Evolutionary conservation across 2,113 vertebrate genomes (phyloP).

Genomic region (Fukomys damarensis): DNA sequence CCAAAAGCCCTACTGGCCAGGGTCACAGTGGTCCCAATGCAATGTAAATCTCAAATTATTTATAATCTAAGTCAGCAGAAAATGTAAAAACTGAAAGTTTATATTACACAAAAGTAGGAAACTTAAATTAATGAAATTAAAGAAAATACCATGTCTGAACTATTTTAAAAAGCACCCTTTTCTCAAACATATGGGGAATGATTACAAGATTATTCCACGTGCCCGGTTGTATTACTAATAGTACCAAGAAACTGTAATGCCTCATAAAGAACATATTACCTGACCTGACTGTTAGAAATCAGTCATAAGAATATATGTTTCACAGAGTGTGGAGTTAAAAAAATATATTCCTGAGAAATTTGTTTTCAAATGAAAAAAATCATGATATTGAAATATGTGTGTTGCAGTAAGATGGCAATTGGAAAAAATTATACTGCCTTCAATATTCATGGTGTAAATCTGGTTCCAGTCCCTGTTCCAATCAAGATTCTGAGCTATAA

Average conservation of each 20-base stretch:
- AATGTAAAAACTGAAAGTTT: neutral
- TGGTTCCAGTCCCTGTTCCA: neutral
- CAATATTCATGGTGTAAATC: neutral
- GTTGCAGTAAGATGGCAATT: neutral
- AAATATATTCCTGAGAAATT: neutral
- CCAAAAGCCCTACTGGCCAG: neutral
- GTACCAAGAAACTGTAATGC: neutral
- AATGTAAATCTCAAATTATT: neutral
- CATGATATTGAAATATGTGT: neutral
- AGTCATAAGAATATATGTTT: neutral
- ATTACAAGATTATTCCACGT: neutral
- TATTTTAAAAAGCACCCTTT: neutral
- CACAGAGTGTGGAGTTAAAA: neutral
- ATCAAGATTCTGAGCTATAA: neutral
- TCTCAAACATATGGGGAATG: neutral
- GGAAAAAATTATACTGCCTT: neutral
- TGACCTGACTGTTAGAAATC: neutral
- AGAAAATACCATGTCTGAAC: neutral
- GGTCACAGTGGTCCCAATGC: neutral
- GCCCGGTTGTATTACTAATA: neutral
- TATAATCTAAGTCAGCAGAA: neutral
- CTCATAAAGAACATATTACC: neutral
- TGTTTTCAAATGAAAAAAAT: neutral
- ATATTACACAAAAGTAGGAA: neutral
- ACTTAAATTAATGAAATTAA: neutral